Base-by-base conservation (phyloP, 2,888 invertebrate genomes). In the Lypha dubia region DNA sequence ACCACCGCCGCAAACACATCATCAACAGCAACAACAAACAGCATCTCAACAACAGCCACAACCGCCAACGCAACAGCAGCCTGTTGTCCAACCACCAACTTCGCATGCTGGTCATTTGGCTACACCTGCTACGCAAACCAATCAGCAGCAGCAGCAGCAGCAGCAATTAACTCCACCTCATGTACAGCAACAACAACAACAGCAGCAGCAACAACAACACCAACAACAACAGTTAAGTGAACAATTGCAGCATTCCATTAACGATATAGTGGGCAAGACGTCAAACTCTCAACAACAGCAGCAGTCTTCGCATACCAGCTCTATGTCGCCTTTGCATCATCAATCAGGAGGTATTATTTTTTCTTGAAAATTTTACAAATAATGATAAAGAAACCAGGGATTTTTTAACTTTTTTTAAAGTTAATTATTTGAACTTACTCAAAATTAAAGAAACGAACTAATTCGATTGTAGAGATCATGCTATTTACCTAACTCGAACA, bases 211-310 rank as follows among this genome's bases (percentile, higher is more conserved):
- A 2, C 88, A 88, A 5, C 89, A 88, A 11, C 89, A 89, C 6
- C 88, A 88, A 20, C 93, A 92, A 82, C 92, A 90, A 86, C 93
- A 90, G 83, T 88, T 93, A 65, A 92, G 90, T 83, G 92, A 92
- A 81, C 92, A 92, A 87, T 86, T 92, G 86, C 92, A 92, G 88
- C 92, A 92, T 90, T 92, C 92, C 89, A 91, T 92, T 85, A 92
- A 90, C 84, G 92, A 92, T 80, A 91, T 92, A 86, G 92, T 92
- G 24, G 92, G 92, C 22, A 89, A 90, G 85, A 83, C 86, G 28
- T 86, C 88, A 32, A 88, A 87, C 13, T 68, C 88, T 80, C 90
- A 87, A 93, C 90, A 90, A 49, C 87, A 87, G 65, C 88, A 90
- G 53, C 90, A 90, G 74, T 24, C 85, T 17, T 67, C 79, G 35